Percentiles rank a stretch among this genome's conserved stretches.
phyloP scores from a whole-genome alignment of 2,888 invertebrate species.

The Patella ulyssiponensis region DNA sequence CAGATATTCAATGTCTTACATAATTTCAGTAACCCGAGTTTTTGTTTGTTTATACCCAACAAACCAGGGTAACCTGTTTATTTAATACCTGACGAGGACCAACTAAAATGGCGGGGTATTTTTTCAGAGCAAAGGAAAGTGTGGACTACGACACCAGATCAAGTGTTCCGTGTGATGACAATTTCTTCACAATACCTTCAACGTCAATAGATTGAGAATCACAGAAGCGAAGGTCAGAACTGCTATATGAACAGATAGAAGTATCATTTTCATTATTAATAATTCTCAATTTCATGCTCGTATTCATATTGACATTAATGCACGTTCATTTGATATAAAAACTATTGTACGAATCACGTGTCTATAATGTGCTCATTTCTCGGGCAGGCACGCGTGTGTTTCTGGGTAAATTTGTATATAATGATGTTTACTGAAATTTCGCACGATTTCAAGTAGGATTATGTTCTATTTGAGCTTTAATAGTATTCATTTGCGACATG shows the following conservation, averaged over 20 bases:
- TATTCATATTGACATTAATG: constrained; percentile 9
- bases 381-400: constrained; percentile 13
- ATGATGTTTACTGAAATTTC: constrained; percentile 13
- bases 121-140: too few species aligned
- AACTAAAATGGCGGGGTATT: too few species aligned
- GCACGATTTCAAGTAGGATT: constrained; percentile 13
- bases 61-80: too few species aligned
- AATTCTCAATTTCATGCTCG: not conserved
- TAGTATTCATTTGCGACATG: constrained; percentile 8
- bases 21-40: too few species aligned
- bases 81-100: too few species aligned
- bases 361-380: constrained; percentile 5
- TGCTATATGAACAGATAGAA: not conserved
- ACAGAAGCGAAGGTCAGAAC: constrained; percentile 1
- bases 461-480: constrained; percentile 9
- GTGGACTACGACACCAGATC: too few species aligned
- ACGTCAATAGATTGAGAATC: not conserved
- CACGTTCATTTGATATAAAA: constrained; percentile 9
- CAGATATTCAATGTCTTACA: too few species aligned
- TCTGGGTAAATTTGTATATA: constrained; percentile 13
- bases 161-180: not conserved
- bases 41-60: too few species aligned
- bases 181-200: constrained; percentile 2
- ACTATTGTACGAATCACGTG: constrained; percentile 7
- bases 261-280: constrained; percentile 12